phyloP scores from a whole-genome alignment of 2,797 vertebrate genomes.

The Amblyopsis hoosieri region DNA sequence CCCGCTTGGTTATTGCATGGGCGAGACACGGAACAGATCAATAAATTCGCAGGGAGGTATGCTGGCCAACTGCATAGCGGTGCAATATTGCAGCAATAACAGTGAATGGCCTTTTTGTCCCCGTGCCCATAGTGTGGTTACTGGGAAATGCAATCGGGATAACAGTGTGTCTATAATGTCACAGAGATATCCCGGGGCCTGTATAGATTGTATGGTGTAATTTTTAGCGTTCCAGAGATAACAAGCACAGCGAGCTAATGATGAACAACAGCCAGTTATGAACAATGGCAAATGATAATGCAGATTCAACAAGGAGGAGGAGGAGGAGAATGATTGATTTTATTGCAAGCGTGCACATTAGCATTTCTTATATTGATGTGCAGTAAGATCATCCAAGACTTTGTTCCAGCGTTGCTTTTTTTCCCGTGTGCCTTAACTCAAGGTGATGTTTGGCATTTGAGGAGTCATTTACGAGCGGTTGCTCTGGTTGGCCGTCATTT shows the following conservation, averaged over 20 bases:
- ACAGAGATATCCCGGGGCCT: neutral
- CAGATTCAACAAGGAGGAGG: no score
- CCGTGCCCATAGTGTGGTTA: constrained; percentile 5
- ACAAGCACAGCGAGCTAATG: neutral
- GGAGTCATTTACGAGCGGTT: no score
- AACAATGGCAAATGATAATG: no score
- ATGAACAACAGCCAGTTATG: no score
- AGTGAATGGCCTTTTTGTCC: constrained; percentile 41
- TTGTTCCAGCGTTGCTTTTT: no score
- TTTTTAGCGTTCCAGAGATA: constrained; percentile 6
- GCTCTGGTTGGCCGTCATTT: no score
- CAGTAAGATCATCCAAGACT: no score
- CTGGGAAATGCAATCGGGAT: constrained; percentile 18
- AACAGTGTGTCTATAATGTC: constrained; percentile 14
- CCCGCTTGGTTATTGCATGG: constrained; percentile 41
- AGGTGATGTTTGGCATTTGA: no score
- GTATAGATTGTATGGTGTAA: constrained; percentile 10
- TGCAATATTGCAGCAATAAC: constrained; percentile 46
- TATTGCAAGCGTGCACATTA: no score
- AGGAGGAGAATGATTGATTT: no score
- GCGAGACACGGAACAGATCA: constrained; percentile 46
- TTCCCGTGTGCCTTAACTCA: no score
- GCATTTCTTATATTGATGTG: no score
- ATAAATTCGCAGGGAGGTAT: constrained; percentile 49
- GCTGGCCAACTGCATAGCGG: constrained; percentile 40